Conservation (phyloP, 2,888 invertebrate species). For the Allolobophora icterica region DNA sequence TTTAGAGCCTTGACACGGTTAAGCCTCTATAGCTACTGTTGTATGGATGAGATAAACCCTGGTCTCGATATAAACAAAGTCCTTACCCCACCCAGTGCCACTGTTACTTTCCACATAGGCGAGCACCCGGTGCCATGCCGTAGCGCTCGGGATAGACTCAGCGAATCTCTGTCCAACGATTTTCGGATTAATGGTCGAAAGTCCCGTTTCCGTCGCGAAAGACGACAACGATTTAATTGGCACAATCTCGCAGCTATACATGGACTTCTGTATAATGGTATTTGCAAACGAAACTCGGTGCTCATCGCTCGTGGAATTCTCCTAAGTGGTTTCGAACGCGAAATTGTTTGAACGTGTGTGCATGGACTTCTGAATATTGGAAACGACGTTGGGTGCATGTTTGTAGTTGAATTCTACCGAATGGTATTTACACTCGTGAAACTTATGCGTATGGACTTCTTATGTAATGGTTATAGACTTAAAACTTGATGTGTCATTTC, state of each 20-base stretch:
- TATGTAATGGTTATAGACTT: too few relatives aligned
- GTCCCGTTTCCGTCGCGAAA: not conserved
- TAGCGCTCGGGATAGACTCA: not conserved
- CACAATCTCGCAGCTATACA: not conserved
- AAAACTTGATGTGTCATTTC: too few relatives aligned
- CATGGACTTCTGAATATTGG: not conserved
- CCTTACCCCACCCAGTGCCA: not conserved
- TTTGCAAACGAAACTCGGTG: not conserved
- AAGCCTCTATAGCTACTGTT: not conserved
- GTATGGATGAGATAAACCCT: not conserved
- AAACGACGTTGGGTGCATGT: not conserved
- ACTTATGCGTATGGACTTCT: not conserved
- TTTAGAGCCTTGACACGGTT: not conserved
- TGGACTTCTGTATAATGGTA: not conserved
- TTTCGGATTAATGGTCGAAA: too few relatives aligned
- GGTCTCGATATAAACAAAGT: not conserved
- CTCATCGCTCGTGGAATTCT: not conserved
- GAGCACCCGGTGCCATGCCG: not conserved
- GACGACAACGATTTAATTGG: not conserved
- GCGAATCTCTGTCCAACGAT: too few relatives aligned
- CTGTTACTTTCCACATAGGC: not conserved
- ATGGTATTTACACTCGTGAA: not conserved
- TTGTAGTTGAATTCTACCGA: not conserved
- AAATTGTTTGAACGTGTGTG: not conserved
- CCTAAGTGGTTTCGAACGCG: not conserved